Evolutionary conservation across 1,140 invertebrate genomes (phyloP).

Genomic region (Notospermus geniculatus): DNA sequence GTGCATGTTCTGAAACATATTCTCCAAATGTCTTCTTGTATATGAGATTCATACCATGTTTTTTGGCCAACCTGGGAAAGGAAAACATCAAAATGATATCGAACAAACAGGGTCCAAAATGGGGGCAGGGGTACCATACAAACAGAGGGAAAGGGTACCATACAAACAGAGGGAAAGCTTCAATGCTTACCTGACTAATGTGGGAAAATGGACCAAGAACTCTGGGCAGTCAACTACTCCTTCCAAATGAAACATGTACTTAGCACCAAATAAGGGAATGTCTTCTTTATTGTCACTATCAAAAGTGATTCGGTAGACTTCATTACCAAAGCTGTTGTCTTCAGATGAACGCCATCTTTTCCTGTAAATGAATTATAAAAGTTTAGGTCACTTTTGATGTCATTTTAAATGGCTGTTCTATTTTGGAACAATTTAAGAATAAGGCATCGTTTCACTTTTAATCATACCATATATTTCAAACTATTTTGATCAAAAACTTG

Average conservation of each 20-base stretch:
- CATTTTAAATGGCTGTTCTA: too few species aligned
- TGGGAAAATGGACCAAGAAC: constrained; percentile 92
- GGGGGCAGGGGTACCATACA: neutral
- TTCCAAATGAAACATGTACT: constrained; percentile 94
- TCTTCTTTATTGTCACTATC: constrained; percentile 63
- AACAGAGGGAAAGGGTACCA: neutral
- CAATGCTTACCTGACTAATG: constrained; percentile 72
- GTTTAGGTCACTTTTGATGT: too few species aligned
- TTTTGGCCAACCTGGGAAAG: constrained; percentile 67
- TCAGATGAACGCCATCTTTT: constrained; percentile 63
- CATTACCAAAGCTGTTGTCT: constrained; percentile 77
- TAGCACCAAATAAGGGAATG: constrained; percentile 89
- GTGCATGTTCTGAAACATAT: constrained; percentile 70
- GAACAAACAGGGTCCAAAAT: constrained; percentile 36
- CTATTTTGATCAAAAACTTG: neutral
- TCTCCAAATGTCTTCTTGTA: constrained; percentile 75
- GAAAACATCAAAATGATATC: too few species aligned
- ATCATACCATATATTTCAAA: constrained; percentile 1
- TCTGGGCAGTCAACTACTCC: constrained; percentile 98
- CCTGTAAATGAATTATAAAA: constrained; percentile 48
- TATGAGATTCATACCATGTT: constrained; percentile 77
- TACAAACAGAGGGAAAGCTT: too few species aligned
- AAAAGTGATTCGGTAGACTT: constrained; percentile 80
- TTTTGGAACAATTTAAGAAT: too few species aligned
- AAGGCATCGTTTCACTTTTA: too few species aligned